Evolutionary conservation across 2,797 vertebrate species (phyloP).

Genomic region (Gallirallus australis): DNA sequence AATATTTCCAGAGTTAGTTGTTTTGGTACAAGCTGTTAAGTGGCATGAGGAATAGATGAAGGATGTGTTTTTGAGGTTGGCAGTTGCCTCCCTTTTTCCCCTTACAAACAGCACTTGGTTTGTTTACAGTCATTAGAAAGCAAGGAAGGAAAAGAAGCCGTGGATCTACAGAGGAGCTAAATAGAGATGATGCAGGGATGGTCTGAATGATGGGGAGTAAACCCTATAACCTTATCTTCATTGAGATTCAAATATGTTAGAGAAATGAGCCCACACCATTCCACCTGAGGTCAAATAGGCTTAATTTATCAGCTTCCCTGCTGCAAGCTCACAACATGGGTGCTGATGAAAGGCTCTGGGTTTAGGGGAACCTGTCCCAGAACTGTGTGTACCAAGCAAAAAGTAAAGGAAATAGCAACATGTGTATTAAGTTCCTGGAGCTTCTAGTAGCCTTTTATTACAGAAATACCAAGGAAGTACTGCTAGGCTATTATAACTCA

Average conservation of each 20-base stretch:
- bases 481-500: neutral
- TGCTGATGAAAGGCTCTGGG: neutral
- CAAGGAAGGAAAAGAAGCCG: neutral
- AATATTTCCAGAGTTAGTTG: neutral
- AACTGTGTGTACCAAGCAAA: neutral
- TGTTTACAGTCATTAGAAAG: neutral
- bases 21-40: neutral
- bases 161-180: neutral
- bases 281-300: neutral
- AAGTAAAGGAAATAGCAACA: neutral
- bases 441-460: neutral
- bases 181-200: neutral
- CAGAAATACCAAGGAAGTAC: neutral
- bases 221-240: neutral
- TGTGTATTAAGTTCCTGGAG: neutral
- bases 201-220: neutral
- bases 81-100: neutral
- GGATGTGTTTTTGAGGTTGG: neutral
- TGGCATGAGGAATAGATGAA: neutral
- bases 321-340: neutral
- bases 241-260: neutral
- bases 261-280: neutral
- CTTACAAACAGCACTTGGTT: neutral
- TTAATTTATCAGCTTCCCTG: neutral
- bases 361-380: neutral